Evolutionary conservation across 1,140 invertebrate species (phyloP), one percentile per base, ranked within the genome.

Genomic region (Ladona fulva): DNA sequence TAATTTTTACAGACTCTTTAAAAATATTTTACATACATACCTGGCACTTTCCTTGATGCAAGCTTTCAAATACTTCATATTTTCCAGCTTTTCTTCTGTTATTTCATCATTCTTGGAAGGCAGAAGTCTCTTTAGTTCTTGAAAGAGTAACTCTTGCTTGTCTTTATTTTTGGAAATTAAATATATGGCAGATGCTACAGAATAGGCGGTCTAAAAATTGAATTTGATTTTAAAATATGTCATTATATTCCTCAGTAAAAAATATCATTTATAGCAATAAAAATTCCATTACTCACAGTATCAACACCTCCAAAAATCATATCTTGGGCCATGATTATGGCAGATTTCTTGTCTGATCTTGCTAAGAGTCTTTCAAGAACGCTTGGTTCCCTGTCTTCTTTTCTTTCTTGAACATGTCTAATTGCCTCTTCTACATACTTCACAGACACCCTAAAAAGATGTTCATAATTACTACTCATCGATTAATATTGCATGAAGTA

Each of bases 1-100:
- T n/a, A 66, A 66, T 66, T 66, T 66, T n/a, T 14, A n/a, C 14
- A 66, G 52, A 14, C n/a, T 66, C n/a, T 66, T 66, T 66, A 14
- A 14, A 66, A 66, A 66, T 66, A 66, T 66, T 66, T 66, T 66
- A n/a, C 52, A 66, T 14, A 22, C 42, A 77, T 85, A 95, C 94
- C 94, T 90, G 80, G 97, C 88, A 5, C 93, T 92, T 88, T 97
- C 95, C 84, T 95, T 96, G 12, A 97, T 90, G 83, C 93, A 96
- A 6, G 95, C 94, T 84, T 93, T 92, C 37, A 97, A 86, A 82
- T 95, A 97, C 16, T 89, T 89, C 81, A 95, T 85, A 80, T 90
- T 88, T 76, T 93, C 91, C 42, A 95, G 85, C 78, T 89, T 88
- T 78, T 88, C 85, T 74, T 88, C 86, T 79, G 90, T 91, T 24